Base-by-base conservation (phyloP, 2,113 vertebrate species). In the Chauna torquata region DNA sequence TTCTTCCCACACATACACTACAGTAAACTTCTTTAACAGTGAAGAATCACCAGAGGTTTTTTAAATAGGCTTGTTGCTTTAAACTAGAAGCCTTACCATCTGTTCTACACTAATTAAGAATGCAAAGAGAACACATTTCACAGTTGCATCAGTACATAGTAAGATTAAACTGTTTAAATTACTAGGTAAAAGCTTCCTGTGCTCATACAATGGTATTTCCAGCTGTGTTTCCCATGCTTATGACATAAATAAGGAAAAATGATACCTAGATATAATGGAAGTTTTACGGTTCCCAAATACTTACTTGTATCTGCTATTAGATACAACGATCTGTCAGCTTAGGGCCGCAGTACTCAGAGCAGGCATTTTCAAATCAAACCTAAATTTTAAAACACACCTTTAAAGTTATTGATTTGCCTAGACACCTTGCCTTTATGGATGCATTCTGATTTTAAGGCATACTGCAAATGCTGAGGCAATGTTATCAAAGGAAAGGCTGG, bases 71-170 rank as follows among this genome's bases (percentile, higher is more conserved):
- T 64, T 76, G 40, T 80, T 89, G 36, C 80, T 95, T 92, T 89
- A 72, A 97, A 91, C 58, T 78, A 86, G 69, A 91, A 95, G 44
- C 42, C 30, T 85, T 61, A 49, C 94, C 95, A 93, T 93, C 96
- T 97, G 91, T 64, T 94, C 71, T 42, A 10, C 8, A 32, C 70
- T 83, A 78, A 95, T 95, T 76, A 89, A 78, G 74, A 90, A 91
- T 62, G 87, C 82, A 94, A 93, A 88, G 77, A 86, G 59, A 96
- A 54, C 22, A 71, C 82, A 78, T 85, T 69, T 71, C 62, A 83
- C 75, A 78, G 47, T 57, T 68, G 74, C 75, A 72, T 72, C 70
- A 64, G 70, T 79, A 93, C 45, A 74, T 23, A 71, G 77, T 58
- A 94, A 90, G 65, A 78, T 13, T 52, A 65, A 79, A 69, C 69